Evolutionary conservation across 2,797 vertebrate genomes (phyloP), one percentile per base, ranked within the genome.

Genomic region (Syngnathus rostellatus): DNA sequence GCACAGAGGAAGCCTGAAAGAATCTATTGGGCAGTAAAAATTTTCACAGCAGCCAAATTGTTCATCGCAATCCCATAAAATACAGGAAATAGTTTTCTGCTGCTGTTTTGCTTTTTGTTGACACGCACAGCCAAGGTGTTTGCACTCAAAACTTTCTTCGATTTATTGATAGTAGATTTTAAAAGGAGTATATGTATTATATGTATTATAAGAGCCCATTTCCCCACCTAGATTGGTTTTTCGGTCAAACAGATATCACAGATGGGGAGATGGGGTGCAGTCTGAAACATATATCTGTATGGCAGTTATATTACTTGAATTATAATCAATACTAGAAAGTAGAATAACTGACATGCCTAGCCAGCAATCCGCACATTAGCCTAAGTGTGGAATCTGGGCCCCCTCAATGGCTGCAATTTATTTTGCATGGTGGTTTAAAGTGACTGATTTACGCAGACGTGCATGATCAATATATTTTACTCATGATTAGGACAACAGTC

Each of bases 41-140:
- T 37, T 5, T 55, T 25, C 25, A 57, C 4, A 17, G 54, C 51
- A 23, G 51, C 23, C 21, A 54, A 25, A 54, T 89, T 88, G 86
- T 88, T 84, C 86, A 84, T 73, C 16, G 77, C 80, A 83, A 76
- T 78, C 82, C 87, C 73, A 81, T 88, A 83, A 89, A 84, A 77
- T 65, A 80, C 16, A 53, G 85, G 85, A 87, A 87, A 89, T 87
- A 7, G 2, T 41, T 21, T 61, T 61, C n/a, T 43, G 86, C 81
- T 81, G 76, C 86, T 84, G 81, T 25, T n/a, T 60, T 41, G 31
- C 31, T 80, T 79, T 83, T 68, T 3, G 71, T 71, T 68, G 80
- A 78, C 83, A 72, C 66, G 74, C 69, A 31, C 68, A 66, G 62
- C 61, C 53, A 68, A 81, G 84, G 86, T 88, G 2, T 53, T 21